Evolutionary conservation across 2,113 vertebrate genomes (phyloP).

Genomic region (Gobius niger): DNA sequence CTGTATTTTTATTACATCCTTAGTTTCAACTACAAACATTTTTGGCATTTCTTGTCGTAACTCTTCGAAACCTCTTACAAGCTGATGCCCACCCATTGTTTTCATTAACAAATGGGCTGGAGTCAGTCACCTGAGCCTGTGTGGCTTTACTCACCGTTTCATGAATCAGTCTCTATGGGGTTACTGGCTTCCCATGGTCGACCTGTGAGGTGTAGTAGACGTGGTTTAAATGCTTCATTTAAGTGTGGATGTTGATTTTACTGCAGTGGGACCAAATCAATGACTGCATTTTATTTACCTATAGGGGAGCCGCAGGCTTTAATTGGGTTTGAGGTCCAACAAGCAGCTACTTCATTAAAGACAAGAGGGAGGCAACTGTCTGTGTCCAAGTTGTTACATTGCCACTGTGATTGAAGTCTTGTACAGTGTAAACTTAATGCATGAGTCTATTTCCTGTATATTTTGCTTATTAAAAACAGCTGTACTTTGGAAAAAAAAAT

Average conservation of each 20-base stretch:
- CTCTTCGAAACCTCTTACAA: constrained; percentile 30
- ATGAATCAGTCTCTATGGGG: constrained; percentile 43
- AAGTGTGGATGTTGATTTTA: background rate
- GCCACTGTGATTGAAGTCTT: background rate
- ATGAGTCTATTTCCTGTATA: too few relatives aligned
- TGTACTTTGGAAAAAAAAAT: too few relatives aligned
- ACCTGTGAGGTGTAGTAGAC: constrained; percentile 21
- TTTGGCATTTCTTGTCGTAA: background rate
- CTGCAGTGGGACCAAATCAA: background rate
- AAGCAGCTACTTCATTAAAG: background rate
- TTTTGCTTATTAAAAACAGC: too few relatives aligned
- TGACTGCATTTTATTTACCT: constrained; percentile 1
- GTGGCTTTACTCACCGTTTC: constrained; percentile 12
- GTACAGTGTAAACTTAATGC: background rate
- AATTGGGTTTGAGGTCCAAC: background rate
- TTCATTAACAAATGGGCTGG: constrained; percentile 35
- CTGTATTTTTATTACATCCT: too few relatives aligned
- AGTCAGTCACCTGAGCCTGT: constrained; percentile 21
- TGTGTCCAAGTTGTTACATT: background rate
- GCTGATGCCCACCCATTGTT: constrained; percentile 22
- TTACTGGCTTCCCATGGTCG: too few relatives aligned
- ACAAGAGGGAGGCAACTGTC: background rate
- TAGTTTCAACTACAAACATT: too few relatives aligned
- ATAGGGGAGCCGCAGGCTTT: background rate
- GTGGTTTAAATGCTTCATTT: constrained; percentile 1